Base-by-base conservation (phyloP, 2,888 invertebrate species). In the Tridacna crocea region DNA sequence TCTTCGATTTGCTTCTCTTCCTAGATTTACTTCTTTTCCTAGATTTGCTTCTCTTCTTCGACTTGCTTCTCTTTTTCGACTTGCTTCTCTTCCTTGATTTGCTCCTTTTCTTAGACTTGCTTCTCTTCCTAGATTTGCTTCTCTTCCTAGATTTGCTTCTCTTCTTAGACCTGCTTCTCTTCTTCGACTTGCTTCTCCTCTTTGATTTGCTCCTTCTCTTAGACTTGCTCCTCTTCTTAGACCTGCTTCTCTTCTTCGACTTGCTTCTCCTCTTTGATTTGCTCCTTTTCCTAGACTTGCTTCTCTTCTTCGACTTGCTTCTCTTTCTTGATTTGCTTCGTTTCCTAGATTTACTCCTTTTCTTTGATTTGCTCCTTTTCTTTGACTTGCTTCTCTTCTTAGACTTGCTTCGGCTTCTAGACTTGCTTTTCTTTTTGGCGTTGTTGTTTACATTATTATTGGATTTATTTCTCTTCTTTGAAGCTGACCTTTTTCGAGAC, bases 121-220 rank as follows among this genome's bases (percentile, higher is more conserved):
- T 60, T 55, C 85, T 77, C 75, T 85, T 85, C 80, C 36, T 82
- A 22, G 85, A 85, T 72, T 73, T 82, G 75, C 78, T 80, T 17
- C 85, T 61, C 55, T 79, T 84, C 75, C 58, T 84, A 2, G 80
- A 80, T 58, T 46, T 68, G 36, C 80, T 58, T 55, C 77, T 77
- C 70, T 27, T 75, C 72, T 79, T 83, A 47, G 86, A 83, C 73
- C 78, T 83, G 70, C 83, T 81, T 63, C 81, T 58, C 26, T 79
- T 82, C 47, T 73, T 82, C 15, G 82, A 79, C 11, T 58, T 60
- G 27, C 60, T 60, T 68, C 74, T 77, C 61, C 77, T 81, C 70
- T 36, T 61, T 13, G 81, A 81, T 46, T 68, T 72, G 70, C 74
- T 74, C 17, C 79, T 47, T 47, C 73, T 82, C 70, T 76, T 82